Base-by-base conservation (phyloP, 2,888 invertebrate species). In the Fabriciana adippe region DNA sequence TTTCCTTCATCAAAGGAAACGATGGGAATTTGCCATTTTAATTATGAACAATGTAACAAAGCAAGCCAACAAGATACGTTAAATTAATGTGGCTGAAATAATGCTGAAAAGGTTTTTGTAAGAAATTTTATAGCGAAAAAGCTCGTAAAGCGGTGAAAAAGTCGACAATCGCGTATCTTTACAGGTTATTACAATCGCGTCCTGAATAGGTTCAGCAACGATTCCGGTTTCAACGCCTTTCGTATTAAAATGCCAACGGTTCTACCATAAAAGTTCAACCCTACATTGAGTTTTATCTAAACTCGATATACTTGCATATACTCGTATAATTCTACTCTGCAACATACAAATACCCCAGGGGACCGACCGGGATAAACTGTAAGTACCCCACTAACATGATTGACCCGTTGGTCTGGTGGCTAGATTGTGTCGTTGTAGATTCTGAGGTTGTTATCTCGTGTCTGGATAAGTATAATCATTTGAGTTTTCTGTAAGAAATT, bases 121-220 rank as follows among this genome's bases (percentile, higher is more conserved):
- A 18, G 41, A 55, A 35, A 18, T 60, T 64, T 65, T 63, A 56
- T 47, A 41, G 67, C 55, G 55, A 41, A 51, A 51, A 48, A 55
- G 41, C 31, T 57, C 62, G 50, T 63, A 67, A 63, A 67, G 50
- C 50, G 50, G 16, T 47, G 64, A 56, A 55, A 59, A 51, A 50
- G 50, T 51, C 21, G 56, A 64, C 56, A 57, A 57, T 64, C 64
- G 41, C 64, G 48, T 41, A 5, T 35, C 51, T 41, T 61, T 61
- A 61, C 35, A 61, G 51, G 51, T 18, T 54, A 55, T 64, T 55
- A 56, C 18, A 56, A 16, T 18, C 55, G 56, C 47, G 55, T 18
- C 35, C 16, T 55, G 26, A 64, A 55, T 50, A 47, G 57, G n/a
- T 21, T 47, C 13, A 11, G 15, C 21, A 45, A 11, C n/a, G 26